Evolutionary conservation across 2,113 vertebrate species (phyloP).

Genomic region (Bostrychus sinensis): DNA sequence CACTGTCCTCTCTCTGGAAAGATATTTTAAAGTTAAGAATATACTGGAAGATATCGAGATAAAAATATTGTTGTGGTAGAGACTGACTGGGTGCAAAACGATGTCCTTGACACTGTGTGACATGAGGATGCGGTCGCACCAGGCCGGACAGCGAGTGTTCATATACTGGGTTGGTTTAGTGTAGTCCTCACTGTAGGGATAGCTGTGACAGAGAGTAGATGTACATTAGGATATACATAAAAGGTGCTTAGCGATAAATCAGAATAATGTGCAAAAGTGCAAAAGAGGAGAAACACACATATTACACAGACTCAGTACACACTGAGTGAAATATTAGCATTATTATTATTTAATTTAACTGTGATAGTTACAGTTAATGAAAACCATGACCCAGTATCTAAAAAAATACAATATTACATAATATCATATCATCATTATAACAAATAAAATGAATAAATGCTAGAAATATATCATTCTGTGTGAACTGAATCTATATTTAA

Average conservation of each 20-base stretch:
- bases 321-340: too few relatives aligned
- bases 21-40: neutral
- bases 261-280: neutral
- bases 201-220: constrained; percentile 58
- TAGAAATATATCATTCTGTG: neutral
- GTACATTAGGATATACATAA: neutral
- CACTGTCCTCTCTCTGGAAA: constrained; percentile 63
- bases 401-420: too few relatives aligned
- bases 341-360: too few relatives aligned
- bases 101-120: constrained; percentile 70
- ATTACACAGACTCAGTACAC: too few relatives aligned
- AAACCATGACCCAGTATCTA: too few relatives aligned
- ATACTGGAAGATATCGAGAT: too few relatives aligned
- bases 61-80: neutral
- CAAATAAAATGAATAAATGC: too few relatives aligned
- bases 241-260: too few relatives aligned
- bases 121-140: constrained; percentile 86
- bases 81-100: constrained; percentile 71
- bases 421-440: too few relatives aligned
- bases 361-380: too few relatives aligned
- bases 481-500: neutral
- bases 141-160: constrained; percentile 85
- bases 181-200: constrained; percentile 85
- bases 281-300: neutral
- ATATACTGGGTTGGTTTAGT: constrained; percentile 83